Percentiles rank a stretch among this genome's conserved stretches.
These are phyloP conservation scores for Rallus crepitans DNA, from an alignment of 2,797 vertebrate species.

Conservation along the genomic window DNA sequence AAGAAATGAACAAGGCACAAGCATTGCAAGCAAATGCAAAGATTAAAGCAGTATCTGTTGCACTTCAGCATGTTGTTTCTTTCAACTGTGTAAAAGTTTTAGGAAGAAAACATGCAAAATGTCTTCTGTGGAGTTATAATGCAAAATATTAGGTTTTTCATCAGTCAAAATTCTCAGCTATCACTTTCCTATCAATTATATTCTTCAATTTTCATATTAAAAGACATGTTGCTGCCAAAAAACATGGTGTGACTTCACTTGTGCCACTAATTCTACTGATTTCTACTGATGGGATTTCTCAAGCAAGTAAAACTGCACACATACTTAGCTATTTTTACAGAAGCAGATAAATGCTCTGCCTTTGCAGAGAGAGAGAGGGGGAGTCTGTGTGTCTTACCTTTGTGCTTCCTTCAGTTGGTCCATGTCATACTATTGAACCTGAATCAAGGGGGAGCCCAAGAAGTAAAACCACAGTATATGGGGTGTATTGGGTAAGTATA, in stretches of 20 bases:
- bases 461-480: neutral
- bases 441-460: neutral
- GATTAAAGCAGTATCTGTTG: neutral
- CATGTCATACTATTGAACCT: neutral
- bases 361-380: neutral
- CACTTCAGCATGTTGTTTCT: neutral
- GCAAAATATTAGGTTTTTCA: neutral
- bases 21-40: neutral
- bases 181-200: neutral
- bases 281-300: neutral
- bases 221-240: neutral
- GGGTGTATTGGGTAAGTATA: neutral
- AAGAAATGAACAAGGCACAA: neutral
- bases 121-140: neutral
- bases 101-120: neutral
- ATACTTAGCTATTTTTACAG: neutral
- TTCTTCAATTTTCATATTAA: neutral
- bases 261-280: neutral
- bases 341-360: neutral
- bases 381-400: neutral
- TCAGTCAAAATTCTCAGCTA: neutral
- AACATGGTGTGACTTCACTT: neutral
- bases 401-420: neutral
- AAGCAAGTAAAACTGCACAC: neutral
- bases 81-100: neutral